Evolutionary conservation across 2,113 vertebrate species (phyloP), one percentile per base, ranked within the genome.

Genomic region (Dasypus novemcinctus): DNA sequence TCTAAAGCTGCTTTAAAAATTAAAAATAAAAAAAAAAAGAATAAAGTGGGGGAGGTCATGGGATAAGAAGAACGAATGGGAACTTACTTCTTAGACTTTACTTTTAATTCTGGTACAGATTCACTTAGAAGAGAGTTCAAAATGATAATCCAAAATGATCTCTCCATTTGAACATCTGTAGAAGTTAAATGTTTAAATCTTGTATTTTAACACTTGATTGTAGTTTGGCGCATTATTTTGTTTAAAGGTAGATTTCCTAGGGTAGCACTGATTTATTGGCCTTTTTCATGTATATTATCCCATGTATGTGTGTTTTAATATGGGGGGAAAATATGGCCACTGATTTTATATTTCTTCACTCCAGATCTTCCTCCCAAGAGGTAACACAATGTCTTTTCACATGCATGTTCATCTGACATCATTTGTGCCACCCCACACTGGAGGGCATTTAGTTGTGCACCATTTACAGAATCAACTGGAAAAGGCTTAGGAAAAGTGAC

Each of bases 61-160:
- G 46, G 46, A 49, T 49, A 46, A 72, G 25, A 59, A 11, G 57
- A 86, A 29, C 52, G 86, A 38, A 8, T 49, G 21, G 75, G 68
- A 17, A 7, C n/a, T 75, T 25, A 69, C n/a, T 17, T 85, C 46
- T 49, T 63, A 63, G 52, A 18, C 49, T 36, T 96, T n/a, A 25
- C 38, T 80, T 86, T 90, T 57, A 83, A 57, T 87, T 61, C 59
- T 71, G 61, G 17, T 69, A 4, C 46, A 23, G 38, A 29, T 31
- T 82, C 69, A 76, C 43, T 93, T 75, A 23, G 23, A 57, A 92
- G 18, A 82, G n/a, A 90, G 29, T 76, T 93, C 75, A 59, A 86
- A 88, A 69, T 69, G 59, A 69, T 61, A 38, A 46, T 71, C 52
- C 68, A 49, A 46, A 86, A 43, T 38, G 49, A 27, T 93, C 25